Percentiles rank a stretch among this genome's conserved stretches.
phyloP scores from a whole-genome alignment of 2,113 vertebrate species.

The Capricornis sumatraensis region DNA sequence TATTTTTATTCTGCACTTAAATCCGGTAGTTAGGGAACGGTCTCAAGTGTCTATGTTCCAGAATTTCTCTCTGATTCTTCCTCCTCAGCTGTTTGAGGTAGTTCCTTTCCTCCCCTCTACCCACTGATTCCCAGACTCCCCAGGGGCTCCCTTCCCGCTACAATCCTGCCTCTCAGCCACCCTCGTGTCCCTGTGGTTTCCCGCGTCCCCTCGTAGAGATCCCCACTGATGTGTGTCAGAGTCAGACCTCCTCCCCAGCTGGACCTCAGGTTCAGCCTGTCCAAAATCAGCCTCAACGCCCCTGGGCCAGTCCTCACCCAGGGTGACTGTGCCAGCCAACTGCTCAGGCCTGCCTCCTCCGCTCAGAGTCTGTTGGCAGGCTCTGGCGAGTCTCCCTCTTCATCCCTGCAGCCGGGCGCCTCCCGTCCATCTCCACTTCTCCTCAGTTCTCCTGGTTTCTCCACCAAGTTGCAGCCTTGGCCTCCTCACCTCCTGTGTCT shows the following conservation, averaged over 20 bases:
- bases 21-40: accelerated
- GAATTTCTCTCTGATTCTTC: background rate
- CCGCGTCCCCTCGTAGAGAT: accelerated
- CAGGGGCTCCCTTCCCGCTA: background rate
- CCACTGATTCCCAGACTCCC: background rate
- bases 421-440: background rate
- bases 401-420: accelerated
- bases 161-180: accelerated
- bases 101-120: background rate
- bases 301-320: background rate
- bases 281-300: background rate
- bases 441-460: background rate
- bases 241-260: background rate
- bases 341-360: background rate
- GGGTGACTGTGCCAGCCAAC: accelerated
- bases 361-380: accelerated
- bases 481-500: background rate
- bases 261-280: background rate
- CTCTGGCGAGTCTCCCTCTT: background rate
- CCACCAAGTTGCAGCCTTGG: accelerated
- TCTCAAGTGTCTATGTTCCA: accelerated
- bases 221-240: background rate
- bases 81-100: too few species aligned
- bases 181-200: too few species aligned
- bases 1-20: background rate